Conservation (phyloP, 2,888 invertebrate species). For the Belgica antarctica region DNA sequence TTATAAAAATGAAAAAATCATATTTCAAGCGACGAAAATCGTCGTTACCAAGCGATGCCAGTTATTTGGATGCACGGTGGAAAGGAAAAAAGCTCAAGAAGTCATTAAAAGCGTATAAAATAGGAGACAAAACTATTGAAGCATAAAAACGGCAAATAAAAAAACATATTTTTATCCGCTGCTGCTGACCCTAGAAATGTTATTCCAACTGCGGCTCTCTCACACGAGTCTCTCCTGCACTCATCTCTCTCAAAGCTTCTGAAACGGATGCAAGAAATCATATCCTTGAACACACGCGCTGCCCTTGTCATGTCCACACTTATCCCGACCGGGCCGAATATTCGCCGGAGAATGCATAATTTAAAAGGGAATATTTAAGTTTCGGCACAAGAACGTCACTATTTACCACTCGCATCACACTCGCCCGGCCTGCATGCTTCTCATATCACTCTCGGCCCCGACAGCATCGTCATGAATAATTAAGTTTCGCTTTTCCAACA, state of each 20-base stretch:
- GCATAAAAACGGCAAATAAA: not conserved
- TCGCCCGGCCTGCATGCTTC: no score
- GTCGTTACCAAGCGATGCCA: no score
- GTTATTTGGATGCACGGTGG: no score
- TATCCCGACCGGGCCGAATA: not conserved
- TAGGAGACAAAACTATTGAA: not conserved
- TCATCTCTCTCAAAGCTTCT: slow-evolving; percentile 25
- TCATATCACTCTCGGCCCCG: no score
- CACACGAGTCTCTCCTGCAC: slow-evolving; percentile 5
- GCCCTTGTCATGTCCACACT: slow-evolving; percentile 8
- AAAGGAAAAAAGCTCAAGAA: no score
- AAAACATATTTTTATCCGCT: not conserved
- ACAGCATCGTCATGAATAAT: no score
- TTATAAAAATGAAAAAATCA: no score
- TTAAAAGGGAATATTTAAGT: not conserved
- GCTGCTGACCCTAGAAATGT: slow-evolving; percentile 39
- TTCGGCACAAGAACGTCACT: no score
- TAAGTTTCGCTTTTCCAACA: no score
- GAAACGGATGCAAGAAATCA: not conserved
- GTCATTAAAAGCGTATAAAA: no score
- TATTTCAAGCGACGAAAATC: no score
- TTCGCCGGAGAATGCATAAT: slow-evolving; percentile 32
- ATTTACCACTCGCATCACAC: no score
- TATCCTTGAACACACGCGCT: not conserved
- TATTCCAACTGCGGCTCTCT: slow-evolving; percentile 18